These are phyloP conservation scores for Drymodes brunneopygia DNA, from an alignment of 2,113 vertebrate genomes.

Conservation along the genomic window DNA sequence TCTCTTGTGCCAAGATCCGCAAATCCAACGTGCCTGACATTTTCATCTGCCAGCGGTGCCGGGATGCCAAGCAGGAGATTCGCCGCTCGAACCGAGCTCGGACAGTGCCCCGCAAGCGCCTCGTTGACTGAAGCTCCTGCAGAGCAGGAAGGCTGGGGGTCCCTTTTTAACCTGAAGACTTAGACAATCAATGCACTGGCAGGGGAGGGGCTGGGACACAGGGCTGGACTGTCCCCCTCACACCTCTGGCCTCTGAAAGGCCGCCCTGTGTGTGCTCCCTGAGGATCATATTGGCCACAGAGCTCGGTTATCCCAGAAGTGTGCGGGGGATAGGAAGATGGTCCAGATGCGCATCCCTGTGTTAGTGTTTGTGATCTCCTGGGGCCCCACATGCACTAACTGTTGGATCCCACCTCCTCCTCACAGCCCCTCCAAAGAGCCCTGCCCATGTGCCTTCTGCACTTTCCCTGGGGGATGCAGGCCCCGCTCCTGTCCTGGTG, in stretches of 20 bases:
- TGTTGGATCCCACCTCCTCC: not conserved
- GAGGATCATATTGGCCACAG: not conserved
- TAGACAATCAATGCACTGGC: conserved; percentile 60
- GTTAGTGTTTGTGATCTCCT: not conserved
- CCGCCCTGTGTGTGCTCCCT: not conserved
- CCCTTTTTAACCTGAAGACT: not conserved
- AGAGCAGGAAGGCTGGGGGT: not conserved
- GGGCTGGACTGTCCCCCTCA: not conserved
- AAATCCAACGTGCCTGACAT: conserved; percentile 98
- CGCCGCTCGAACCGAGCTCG: conserved; percentile 93
- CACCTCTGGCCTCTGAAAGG: not conserved
- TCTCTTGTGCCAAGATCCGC: conserved; percentile 97
- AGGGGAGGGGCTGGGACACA: not conserved
- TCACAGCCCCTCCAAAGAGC: conserved; percentile 42
- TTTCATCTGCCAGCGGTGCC: conserved; percentile 94
- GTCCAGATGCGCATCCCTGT: not conserved
- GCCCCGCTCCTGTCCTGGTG: not conserved
- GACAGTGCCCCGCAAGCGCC: conserved; percentile 88
- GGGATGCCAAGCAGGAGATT: conserved; percentile 86
- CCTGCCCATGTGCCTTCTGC: conserved; percentile 65
- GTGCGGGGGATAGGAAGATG: not conserved
- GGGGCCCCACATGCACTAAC: not conserved
- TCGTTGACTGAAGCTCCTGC: conserved; percentile 80
- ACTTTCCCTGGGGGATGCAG: not conserved
- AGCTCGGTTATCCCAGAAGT: not conserved